Evolutionary conservation across 1,140 invertebrate species (phyloP), one percentile per base, ranked within the genome.

Genomic region (Drosophila tani): DNA sequence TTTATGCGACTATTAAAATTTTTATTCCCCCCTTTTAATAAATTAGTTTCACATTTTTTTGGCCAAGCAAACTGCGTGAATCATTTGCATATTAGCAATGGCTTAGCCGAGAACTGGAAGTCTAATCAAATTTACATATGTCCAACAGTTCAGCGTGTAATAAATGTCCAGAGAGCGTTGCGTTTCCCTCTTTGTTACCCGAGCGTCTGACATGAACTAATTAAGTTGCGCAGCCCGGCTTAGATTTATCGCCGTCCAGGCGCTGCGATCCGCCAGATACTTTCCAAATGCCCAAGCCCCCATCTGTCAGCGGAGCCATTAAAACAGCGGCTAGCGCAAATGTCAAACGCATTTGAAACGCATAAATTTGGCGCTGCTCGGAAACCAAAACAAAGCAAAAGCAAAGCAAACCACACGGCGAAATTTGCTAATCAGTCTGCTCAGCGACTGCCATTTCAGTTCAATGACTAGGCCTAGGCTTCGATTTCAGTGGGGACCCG

Each of bases 191-290:
- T 56, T 53, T 65, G 40, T 51, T 15, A 35, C 38, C 75, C 75
- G 76, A 80, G 70, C 81, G 68, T 79, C 38, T 63, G 85, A 90
- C 74, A 65, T 90, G 85, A 66, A 90, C 84, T 87, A 87, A 87
- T 87, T 87, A 84, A 87, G 84, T 90, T 87, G 81, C 84, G 84
- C 68, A 67, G 67, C 71, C 55, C 62, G 65, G 58, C 70, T 84
- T 83, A 78, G 81, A 87, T 88, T 87, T 87, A 87, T 76, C 55
- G 68, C 71, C 60, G 50, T 76, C 80, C 71, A 63, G 76, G 32
- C 53, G 38, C 64, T 56, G 58, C 51, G 59, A 71, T 57, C 63
- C 58, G 59, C 21, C 49, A 79, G 62, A 74, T 84, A 87, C 81
- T 87, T 87, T 87, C 83, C 80, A 43, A 60, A 51, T 43, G 57